Percentiles rank a stretch among this genome's conserved stretches.
These are phyloP conservation scores for Tenthredo notha DNA, from an alignment of 2,888 invertebrate species.

Conservation along the genomic window DNA sequence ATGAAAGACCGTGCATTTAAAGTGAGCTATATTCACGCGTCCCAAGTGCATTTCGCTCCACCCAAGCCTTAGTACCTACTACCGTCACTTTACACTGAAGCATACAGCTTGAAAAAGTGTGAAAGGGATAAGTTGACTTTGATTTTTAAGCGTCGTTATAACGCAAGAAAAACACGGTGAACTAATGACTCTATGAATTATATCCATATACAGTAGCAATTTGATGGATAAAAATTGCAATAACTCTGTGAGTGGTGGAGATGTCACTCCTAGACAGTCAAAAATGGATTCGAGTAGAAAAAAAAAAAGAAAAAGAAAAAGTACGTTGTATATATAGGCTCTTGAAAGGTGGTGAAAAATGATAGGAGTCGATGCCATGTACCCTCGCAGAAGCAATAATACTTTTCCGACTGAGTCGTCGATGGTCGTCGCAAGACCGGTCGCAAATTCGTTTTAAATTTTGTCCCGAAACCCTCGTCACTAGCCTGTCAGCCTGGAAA, in stretches of 20 bases:
- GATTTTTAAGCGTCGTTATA: background rate
- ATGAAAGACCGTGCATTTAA: background rate
- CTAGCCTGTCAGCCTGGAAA: conserved; percentile 35
- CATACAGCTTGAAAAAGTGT: background rate
- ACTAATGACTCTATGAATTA: background rate
- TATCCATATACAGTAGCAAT: background rate
- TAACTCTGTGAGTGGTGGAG: background rate
- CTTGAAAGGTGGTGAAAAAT: conserved; percentile 42
- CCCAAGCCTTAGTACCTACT: background rate
- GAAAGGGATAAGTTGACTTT: background rate
- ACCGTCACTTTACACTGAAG: background rate
- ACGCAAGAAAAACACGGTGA: background rate
- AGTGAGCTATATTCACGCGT: background rate
- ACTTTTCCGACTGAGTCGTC: conserved; percentile 50
- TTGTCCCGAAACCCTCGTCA: conserved; percentile 45
- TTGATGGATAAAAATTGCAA: conserved; percentile 4
- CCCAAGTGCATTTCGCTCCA: background rate
- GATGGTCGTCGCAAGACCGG: conserved; percentile 45
- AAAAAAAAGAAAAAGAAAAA: conserved; percentile 12
- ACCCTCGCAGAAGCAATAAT: conserved; percentile 41
- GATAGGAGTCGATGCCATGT: conserved; percentile 33
- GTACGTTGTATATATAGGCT: conserved; percentile 13
- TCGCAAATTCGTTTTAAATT: conserved; percentile 49
- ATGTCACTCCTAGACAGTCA: conserved; percentile 38
- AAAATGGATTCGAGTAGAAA: conserved; percentile 26